phyloP scores from a whole-genome alignment of 2,113 vertebrate genomes.

The rat (Rattus norvegicus) region DNA sequence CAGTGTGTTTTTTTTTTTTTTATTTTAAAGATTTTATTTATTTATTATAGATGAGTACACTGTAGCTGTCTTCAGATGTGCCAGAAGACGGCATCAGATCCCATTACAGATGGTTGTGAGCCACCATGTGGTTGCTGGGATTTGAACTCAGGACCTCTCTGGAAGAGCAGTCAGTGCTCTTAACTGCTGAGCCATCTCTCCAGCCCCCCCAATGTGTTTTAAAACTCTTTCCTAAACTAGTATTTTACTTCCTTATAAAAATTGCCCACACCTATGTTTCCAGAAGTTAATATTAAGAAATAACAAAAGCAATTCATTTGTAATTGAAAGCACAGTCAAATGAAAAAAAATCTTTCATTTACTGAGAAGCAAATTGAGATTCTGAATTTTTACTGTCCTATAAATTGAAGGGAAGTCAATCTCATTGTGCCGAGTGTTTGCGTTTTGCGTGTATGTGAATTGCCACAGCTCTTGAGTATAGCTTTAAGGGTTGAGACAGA shows the following conservation, averaged over 20 bases:
- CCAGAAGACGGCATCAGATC: no score
- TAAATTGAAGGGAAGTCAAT: not conserved
- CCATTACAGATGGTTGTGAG: no score
- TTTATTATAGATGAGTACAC: no score
- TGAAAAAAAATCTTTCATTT: constrained; percentile 14
- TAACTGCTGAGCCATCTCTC: no score
- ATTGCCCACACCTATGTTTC: not conserved
- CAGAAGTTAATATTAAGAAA: constrained; percentile 29
- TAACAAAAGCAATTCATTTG: constrained; percentile 34
- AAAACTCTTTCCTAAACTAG: constrained; percentile 43
- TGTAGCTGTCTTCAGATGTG: no score
- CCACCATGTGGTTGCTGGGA: no score
- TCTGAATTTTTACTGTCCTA: constrained; percentile 10
- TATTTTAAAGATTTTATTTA: no score
- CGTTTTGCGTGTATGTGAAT: not conserved
- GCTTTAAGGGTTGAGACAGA: not conserved
- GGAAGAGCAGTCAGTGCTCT: no score
- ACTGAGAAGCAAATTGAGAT: constrained; percentile 16
- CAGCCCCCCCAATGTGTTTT: not conserved
- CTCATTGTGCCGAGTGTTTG: not conserved
- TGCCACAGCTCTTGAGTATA: no score
- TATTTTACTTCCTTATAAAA: constrained; percentile 51
- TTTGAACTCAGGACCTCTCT: no score
- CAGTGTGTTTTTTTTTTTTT: not conserved
- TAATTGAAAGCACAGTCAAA: not conserved